phyloP scores from a whole-genome alignment of 2,888 invertebrate species.

The Megaustenia siamemsis region DNA sequence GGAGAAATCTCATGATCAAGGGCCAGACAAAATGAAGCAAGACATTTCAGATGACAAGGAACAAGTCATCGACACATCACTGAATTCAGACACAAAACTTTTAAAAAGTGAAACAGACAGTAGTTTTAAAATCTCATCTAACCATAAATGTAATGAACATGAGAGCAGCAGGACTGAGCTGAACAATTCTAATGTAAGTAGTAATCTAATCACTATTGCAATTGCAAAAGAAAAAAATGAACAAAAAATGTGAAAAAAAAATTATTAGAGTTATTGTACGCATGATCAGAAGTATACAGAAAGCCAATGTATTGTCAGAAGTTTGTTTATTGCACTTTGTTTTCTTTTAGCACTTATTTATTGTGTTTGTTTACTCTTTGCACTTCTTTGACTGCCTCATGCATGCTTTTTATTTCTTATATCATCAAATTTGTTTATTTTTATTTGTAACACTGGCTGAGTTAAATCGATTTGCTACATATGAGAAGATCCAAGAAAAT shows the following conservation, averaged over 20 bases:
- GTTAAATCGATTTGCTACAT: too few relatives aligned
- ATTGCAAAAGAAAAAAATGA: neutral
- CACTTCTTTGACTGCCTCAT: neutral
- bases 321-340: neutral
- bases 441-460: too few relatives aligned
- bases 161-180: slow-evolving; percentile 43
- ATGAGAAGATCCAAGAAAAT: too few relatives aligned
- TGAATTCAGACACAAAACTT: slow-evolving; percentile 11
- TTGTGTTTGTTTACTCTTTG: neutral
- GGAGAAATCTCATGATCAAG: slow-evolving; percentile 40
- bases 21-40: slow-evolving; percentile 39
- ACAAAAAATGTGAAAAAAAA: neutral
- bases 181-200: slow-evolving; percentile 46
- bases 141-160: slow-evolving; percentile 39
- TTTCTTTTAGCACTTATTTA: neutral
- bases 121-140: slow-evolving; percentile 37
- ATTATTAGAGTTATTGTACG: neutral
- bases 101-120: slow-evolving; percentile 25
- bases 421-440: neutral
- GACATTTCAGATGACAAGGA: slow-evolving; percentile 33
- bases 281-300: neutral
- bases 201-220: neutral
- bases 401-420: neutral
- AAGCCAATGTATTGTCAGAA: neutral
- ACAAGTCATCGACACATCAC: slow-evolving; percentile 37